Evolutionary conservation across 2,797 vertebrate species (phyloP), one percentile per base, ranked within the genome.

Genomic region (Chaunax sp.): DNA sequence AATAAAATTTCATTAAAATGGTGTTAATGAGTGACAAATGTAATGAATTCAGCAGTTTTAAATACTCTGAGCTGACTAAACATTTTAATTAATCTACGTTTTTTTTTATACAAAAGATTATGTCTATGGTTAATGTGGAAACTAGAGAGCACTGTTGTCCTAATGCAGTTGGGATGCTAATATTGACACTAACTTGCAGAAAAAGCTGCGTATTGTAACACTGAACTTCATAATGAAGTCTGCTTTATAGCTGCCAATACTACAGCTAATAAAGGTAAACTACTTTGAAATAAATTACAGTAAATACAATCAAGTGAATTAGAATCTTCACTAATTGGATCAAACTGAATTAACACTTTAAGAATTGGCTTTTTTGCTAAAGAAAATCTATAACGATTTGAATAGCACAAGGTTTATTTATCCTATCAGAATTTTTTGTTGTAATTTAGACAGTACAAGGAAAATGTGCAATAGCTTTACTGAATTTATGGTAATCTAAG

Each of bases 221-320:
- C 33, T 35, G 33, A 35, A 9, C 9, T 5, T 5, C 6, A 35
- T 35, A 19, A n/a, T n/a, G n/a, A n/a, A 2, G 0, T 4, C 5
- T 37, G n/a, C 19, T 55, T 55, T 6, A 60, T 7, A 59, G 22
- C 14, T 37, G 10, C 26, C 22, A 1, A 26, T 52, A 20, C 1
- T 33, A n/a, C 18, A 62, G 35, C 14, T 23, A 49, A 12, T 50
- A 41, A 65, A 57, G n/a, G 13, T 37, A 16, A 50, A 30, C 11
- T 46, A 33, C 1, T 11, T 11, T 1, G 3, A 30, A 30, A 30
- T 30, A 6, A 30, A 30, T 30, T 30, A 30, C 28, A 30, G 5
- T 30, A 30, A 9, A 30, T 9, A 30, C 9, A 30, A 6, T 5
- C 9, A 30, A 35, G 8, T 35, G 6, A 35, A 35, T 35, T 35